These are phyloP conservation scores for Linnaemya vulpina DNA, from an alignment of 2,888 invertebrate species.

Conservation along the genomic window DNA sequence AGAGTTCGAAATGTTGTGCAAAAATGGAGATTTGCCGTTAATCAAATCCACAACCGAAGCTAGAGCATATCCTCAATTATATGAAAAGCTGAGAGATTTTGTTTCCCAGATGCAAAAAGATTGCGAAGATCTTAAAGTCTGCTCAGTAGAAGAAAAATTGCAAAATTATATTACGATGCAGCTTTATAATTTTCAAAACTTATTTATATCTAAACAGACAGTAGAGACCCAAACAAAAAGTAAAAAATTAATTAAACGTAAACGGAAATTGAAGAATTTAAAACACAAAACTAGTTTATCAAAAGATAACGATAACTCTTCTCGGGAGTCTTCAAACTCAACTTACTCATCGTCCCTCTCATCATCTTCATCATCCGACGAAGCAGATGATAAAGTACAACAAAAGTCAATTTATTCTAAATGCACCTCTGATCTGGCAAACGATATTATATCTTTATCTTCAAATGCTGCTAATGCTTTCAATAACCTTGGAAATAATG, in stretches of 20 bases:
- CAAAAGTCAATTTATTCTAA: not conserved
- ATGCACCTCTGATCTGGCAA: not conserved
- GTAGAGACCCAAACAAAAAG: conserved; percentile 56
- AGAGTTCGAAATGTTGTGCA: conserved; percentile 68
- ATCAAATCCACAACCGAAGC: not conserved
- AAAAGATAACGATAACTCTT: conserved; percentile 70
- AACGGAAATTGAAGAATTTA: conserved; percentile 72
- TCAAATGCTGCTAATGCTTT: not conserved
- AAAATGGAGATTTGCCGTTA: conserved; percentile 53
- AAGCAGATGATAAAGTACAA: conserved; percentile 27
- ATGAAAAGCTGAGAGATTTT: conserved; percentile 74
- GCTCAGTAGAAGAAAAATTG: conserved; percentile 72
- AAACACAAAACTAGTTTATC: conserved; percentile 74
- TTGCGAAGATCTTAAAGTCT: conserved; percentile 70
- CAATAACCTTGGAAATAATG: conserved; percentile 1
- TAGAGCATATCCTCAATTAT: conserved; percentile 16
- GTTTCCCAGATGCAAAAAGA: conserved; percentile 76
- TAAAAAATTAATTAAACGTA: conserved; percentile 69
- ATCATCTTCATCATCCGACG: conserved; percentile 37
- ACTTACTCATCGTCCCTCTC: conserved; percentile 44
- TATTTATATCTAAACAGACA: conserved; percentile 65
- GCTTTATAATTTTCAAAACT: conserved; percentile 71
- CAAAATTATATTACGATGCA: conserved; percentile 74
- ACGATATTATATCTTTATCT: conserved; percentile 32
- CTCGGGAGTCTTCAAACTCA: conserved; percentile 57